phyloP scores from a whole-genome alignment of 2,888 invertebrate genomes.

The Agrotis segetum region DNA sequence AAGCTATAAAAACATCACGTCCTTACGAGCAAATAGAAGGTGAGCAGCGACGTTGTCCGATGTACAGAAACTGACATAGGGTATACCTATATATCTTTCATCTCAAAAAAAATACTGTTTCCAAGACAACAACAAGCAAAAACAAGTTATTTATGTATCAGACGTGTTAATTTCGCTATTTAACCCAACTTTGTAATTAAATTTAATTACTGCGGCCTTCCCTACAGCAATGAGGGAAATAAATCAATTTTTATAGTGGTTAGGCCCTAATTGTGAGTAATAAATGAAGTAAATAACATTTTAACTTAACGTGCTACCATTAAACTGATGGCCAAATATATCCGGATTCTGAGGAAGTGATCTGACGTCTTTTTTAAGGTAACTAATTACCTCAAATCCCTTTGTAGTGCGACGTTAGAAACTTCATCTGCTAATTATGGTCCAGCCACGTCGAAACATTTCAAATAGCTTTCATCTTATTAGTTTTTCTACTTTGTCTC shows the following conservation, averaged over 20 bases:
- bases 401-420: constrained; percentile 62
- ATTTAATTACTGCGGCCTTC: constrained; percentile 47
- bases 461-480: constrained; percentile 48
- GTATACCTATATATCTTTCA: too few relatives aligned
- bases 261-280: constrained; percentile 47
- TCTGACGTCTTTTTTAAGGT: constrained; percentile 61
- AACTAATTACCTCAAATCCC: constrained; percentile 69
- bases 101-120: too few relatives aligned
- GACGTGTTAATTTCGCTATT: constrained; percentile 5
- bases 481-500: background rate
- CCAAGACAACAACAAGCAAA: too few relatives aligned
- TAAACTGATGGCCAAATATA: constrained; percentile 54
- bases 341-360: constrained; percentile 54
- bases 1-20: too few relatives aligned
- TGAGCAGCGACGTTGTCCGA: too few relatives aligned
- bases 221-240: constrained; percentile 33
- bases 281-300: constrained; percentile 48
- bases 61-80: too few relatives aligned
- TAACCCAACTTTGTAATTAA: constrained; percentile 24
- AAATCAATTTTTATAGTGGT: constrained; percentile 42
- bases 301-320: constrained; percentile 29
- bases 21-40: too few relatives aligned
- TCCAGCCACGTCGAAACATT: constrained; percentile 30
- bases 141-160: background rate
- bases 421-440: constrained; percentile 61